A percentile compares a stretch with the other conserved stretches of the same genome.
Conservation (phyloP, 2,113 vertebrate genomes). For the Emydura subglobosa region DNA sequence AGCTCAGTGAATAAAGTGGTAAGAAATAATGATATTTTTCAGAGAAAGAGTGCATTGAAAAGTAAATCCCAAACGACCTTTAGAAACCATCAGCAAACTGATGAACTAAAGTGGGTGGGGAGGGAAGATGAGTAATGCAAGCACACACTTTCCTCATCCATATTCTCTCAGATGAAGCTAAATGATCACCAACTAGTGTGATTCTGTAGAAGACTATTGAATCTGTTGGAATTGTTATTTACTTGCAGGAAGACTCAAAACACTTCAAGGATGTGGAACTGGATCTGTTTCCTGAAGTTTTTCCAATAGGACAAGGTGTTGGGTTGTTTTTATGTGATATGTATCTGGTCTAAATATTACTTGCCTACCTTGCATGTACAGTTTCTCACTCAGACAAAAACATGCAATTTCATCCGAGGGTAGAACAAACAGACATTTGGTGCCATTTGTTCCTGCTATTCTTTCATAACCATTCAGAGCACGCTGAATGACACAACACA, state of each 20-base stretch:
- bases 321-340: neutral
- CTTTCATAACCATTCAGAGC: neutral
- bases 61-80: neutral
- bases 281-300: rapidly evolving
- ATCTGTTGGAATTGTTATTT: neutral
- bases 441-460: neutral
- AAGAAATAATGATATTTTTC: neutral
- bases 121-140: neutral
- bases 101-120: neutral
- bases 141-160: neutral
- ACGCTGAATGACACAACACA: neutral
- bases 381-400: neutral
- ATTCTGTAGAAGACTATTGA: neutral
- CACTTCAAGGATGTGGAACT: neutral
- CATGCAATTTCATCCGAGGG: neutral
- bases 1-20: neutral
- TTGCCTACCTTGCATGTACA: neutral
- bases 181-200: neutral
- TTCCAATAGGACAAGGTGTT: neutral
- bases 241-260: neutral
- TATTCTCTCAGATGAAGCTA: neutral
- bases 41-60: neutral
- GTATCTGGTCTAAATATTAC: neutral
- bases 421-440: neutral
- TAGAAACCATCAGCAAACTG: neutral